phyloP scores from a whole-genome alignment of 2,888 invertebrate species.

The Charanyca ferruginea region DNA sequence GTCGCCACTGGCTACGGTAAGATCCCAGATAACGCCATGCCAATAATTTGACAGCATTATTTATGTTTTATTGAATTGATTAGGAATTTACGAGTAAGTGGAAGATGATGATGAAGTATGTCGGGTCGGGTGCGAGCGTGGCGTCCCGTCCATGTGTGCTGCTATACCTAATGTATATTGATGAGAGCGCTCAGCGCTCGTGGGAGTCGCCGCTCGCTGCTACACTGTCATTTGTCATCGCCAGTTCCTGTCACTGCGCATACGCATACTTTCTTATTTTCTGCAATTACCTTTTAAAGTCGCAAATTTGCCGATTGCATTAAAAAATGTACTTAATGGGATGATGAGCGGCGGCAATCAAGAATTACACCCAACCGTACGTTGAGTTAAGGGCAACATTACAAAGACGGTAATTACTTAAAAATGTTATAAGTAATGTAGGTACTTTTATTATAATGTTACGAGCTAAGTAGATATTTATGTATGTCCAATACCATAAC shows the following conservation, averaged over 20 bases:
- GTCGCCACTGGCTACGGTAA: slow-evolving; percentile 60
- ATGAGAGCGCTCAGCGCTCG: slow-evolving; percentile 81
- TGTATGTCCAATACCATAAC: slow-evolving; percentile 5
- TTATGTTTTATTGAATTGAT: slow-evolving; percentile 68
- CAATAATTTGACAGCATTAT: slow-evolving; percentile 68
- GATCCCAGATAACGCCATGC: slow-evolving; percentile 63
- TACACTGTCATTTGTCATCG: slow-evolving; percentile 87
- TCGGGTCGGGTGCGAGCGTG: slow-evolving; percentile 54
- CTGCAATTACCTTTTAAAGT: slow-evolving; percentile 87
- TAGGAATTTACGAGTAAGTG: slow-evolving; percentile 57
- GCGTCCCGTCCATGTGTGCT: slow-evolving; percentile 56
- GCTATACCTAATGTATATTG: slow-evolving; percentile 81
- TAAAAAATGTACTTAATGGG: slow-evolving; percentile 73
- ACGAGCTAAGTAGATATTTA: slow-evolving; percentile 1
- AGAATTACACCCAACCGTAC: slow-evolving; percentile 62
- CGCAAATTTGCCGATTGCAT: slow-evolving; percentile 81
- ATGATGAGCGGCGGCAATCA: slow-evolving; percentile 78
- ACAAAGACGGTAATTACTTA: slow-evolving; percentile 46
- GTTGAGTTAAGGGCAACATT: slow-evolving; percentile 39
- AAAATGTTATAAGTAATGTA: too few relatives aligned
- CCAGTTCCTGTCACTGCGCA: slow-evolving; percentile 83
- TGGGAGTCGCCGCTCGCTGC: slow-evolving; percentile 75
- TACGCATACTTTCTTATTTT: slow-evolving; percentile 85
- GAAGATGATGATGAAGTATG: slow-evolving; percentile 63
- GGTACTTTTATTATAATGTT: slow-evolving; percentile 52